Evolutionary conservation across 2,888 invertebrate genomes (phyloP).

Genomic region (Phalangium opilio): DNA sequence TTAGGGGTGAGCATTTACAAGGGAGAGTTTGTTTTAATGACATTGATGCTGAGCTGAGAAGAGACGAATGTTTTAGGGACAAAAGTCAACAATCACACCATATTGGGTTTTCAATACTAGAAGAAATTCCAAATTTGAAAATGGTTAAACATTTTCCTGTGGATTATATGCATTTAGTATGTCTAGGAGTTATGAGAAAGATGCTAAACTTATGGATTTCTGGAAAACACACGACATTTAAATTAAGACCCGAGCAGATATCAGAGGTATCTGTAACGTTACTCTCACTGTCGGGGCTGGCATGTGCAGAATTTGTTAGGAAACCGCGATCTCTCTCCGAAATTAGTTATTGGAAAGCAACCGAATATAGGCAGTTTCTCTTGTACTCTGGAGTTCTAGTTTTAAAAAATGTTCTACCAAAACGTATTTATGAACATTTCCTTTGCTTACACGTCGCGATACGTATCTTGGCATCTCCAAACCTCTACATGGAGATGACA

Average conservation of each 20-base stretch:
- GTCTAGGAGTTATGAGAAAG: conserved; percentile 24
- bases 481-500: too few species aligned
- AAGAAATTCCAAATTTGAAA: conserved; percentile 4
- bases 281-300: neutral
- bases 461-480: conserved; percentile 13
- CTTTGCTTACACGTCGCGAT: conserved; percentile 18
- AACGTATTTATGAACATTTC: conserved; percentile 19
- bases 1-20: too few species aligned
- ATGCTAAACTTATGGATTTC: conserved; percentile 22
- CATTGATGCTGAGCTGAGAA: too few species aligned
- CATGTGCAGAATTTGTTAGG: conserved; percentile 21
- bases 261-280: too few species aligned
- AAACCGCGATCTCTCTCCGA: conserved; percentile 21
- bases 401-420: conserved; percentile 15
- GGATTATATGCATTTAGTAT: conserved; percentile 26
- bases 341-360: conserved; percentile 23
- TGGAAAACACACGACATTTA: conserved; percentile 9
- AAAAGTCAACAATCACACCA: conserved; percentile 20
- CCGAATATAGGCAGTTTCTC: conserved; percentile 23
- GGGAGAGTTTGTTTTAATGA: too few species aligned
- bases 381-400: conserved; percentile 23
- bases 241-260: too few species aligned
- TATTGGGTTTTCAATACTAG: conserved; percentile 17
- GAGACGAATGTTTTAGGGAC: conserved; percentile 16
- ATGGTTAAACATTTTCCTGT: conserved; percentile 23